A percentile compares a stretch with the other conserved stretches of the same genome.
Conservation (phyloP, 2,888 invertebrate genomes). For the Agrilus biguttatus region DNA sequence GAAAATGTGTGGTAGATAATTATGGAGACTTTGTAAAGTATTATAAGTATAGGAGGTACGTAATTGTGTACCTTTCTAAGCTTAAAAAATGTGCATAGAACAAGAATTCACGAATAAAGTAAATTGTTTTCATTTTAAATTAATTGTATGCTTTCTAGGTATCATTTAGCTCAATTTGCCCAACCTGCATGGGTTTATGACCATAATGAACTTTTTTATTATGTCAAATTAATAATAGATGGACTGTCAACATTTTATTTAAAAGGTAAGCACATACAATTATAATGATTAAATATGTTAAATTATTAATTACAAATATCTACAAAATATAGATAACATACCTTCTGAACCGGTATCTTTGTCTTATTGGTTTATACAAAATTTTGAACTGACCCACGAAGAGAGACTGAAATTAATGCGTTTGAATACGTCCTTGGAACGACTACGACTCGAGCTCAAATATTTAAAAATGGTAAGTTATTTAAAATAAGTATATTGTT, state of each 20-base stretch:
- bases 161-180: constrained; percentile 25
- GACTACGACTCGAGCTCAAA: constrained; percentile 43
- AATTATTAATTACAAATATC: not conserved
- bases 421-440: constrained; percentile 51
- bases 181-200: constrained; percentile 26
- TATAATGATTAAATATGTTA: constrained; percentile 1
- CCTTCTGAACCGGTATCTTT: constrained; percentile 53
- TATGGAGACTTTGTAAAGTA: constrained; percentile 19
- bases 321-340: constrained; percentile 23
- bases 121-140: too few species aligned
- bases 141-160: constrained; percentile 12
- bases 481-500: not conserved
- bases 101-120: not conserved
- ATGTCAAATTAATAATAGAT: constrained; percentile 19
- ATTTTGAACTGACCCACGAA: constrained; percentile 52
- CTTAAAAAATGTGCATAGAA: too few species aligned
- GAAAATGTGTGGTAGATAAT: constrained; percentile 20
- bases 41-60: constrained; percentile 25
- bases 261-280: constrained; percentile 14
- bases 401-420: constrained; percentile 47
- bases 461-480: constrained; percentile 31
- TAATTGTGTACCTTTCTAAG: too few species aligned
- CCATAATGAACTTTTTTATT: constrained; percentile 23
- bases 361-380: constrained; percentile 70
- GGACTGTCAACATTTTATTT: constrained; percentile 18